Base-by-base conservation (phyloP, 2,797 vertebrate genomes). In the Otus scops region DNA sequence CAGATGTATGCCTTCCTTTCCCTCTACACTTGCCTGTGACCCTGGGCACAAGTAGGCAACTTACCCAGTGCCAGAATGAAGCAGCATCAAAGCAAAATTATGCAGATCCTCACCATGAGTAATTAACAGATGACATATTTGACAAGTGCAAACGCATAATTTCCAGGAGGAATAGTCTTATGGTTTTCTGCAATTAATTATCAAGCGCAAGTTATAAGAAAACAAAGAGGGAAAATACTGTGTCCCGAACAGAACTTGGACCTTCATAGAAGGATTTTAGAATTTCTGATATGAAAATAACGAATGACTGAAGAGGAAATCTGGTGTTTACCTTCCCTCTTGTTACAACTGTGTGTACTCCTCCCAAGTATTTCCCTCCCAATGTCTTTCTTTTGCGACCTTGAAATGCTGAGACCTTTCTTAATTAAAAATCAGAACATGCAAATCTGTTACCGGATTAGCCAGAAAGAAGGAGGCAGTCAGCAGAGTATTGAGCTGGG, bases 61-160 rank as follows among this genome's bases (percentile, higher is more conserved):
- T 91, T 51, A 32, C 4, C n/a, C 67, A 45, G 51, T 67, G 81
- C 74, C 43, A 38, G 89, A 70, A 39, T 9, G 26, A 84, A 73
- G 50, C 47, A 45, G 67, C 74, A 76, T 39, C 91, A 54, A 38
- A 81, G 77, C 38, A 26, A 65, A 87, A 10, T 32, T 61, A 60
- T 54, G 78, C 87, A 63, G 78, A 75, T 92, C 76, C 45, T 89
- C 51, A 5, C n/a, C 5, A 1, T 6, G 20, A 63, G 34, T 11
- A 47, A 85, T 77, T 48, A 80, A 68, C 45, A 86, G 86, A 23
- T 71, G 80, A 75, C 88, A 28, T 36, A 80, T 81, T 45, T 86
- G 79, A 83, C 61, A 60, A 41, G 83, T 39, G 73, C 16, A 79
- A 92, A 80, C 27, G 53, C 74, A 43, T 71, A 8, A 45, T 65